Evolutionary conservation across 2,797 vertebrate species (phyloP), one percentile per base, ranked within the genome.

Genomic region (Spinibarbus caldwelli): DNA sequence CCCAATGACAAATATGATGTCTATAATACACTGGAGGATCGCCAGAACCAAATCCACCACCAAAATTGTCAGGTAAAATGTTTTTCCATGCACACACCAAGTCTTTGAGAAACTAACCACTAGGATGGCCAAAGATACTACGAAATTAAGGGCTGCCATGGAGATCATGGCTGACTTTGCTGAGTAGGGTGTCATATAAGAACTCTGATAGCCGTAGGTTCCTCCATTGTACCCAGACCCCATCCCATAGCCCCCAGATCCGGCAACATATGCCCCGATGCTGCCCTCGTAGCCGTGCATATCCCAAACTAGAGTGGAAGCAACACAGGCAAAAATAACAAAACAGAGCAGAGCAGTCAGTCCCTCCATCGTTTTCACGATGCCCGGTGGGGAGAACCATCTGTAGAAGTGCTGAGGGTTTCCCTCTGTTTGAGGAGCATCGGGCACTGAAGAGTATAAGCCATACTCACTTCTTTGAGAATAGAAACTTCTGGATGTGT

Each of bases 301-400:
- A 23, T 97, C 96, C 97, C 97, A 98, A 76, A 96, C 96, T 80
- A 98, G 84, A 0, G 97, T 98, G 72, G 97, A 97, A 0, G 96
- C 96, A 72, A 97, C 96, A 0, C 93, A 96, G 87, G 95, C 96
- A 1, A 98, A 97, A 84, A 96, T 95, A 78, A 96, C 89, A 10
- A 97, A 88, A 75, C 96, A 97, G 62, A 97, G 94, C 75, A 97
- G 89, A 7, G 93, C 79, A 0, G 94, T 89, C 0, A 86, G n/a
- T 15, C 67, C 96, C 86, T 95, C 91, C 90, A 97, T 93, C 38
- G 91, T 92, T 83, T 95, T 94, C 80, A 96, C 93, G 0, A 97
- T 93, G 1, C 96, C 94, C 0, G 97, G 97, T 0, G 97, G 95
- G 0, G 97, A 97, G 2, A 89, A 95, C 95, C 96, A 97, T 85